Evolutionary conservation across 2,888 invertebrate genomes (phyloP), one percentile per base, ranked within the genome.

Genomic region (Julus scanicus): DNA sequence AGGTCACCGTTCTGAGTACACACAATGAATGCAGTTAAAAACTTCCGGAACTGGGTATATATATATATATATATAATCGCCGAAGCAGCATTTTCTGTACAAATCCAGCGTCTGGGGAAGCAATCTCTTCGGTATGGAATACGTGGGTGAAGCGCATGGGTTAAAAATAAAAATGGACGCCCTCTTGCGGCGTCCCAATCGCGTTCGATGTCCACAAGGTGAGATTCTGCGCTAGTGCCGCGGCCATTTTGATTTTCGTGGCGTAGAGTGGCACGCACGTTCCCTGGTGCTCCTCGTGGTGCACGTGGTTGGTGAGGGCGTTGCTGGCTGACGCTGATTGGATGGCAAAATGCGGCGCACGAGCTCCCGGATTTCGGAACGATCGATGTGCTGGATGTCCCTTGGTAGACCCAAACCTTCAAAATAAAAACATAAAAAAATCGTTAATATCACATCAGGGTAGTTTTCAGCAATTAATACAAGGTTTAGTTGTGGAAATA

Each of bases 281-380:
- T 53, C 53, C 53, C 53, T 53, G 53, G 83, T 20, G 37, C n/a
- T 37, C n/a, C 15, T 37, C n/a, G 17, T 39, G 83, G 83, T 5
- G 39, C 29, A 29, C 11, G 83, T n/a, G n/a, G 83, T 20, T 3
- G 83, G 11, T 20, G 80, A 80, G 20, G 85, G 37, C 40, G 85
- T 20, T 9, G 40, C 20, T 44, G 5, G 44, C 40, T 48, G 40
- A 15, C 86, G 37, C 17, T 86, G 44, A 39, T 37, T 40, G 29
- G 86, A 86, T 6, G 86, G 86, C 86, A 86, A 39, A 3, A 86
- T 86, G 20, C 44, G 40, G 40, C 86, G 86, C 40, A 86, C 86
- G 15, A 86, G 40, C 48, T 86, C 86, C 40, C 44, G 37, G 48
- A 86, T 86, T 40, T 86, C 44, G 15, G 86, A 86, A 86, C 40